These are phyloP conservation scores for Rhogogaster chlorosoma DNA, from an alignment of 2,888 invertebrate species.

Conservation along the genomic window DNA sequence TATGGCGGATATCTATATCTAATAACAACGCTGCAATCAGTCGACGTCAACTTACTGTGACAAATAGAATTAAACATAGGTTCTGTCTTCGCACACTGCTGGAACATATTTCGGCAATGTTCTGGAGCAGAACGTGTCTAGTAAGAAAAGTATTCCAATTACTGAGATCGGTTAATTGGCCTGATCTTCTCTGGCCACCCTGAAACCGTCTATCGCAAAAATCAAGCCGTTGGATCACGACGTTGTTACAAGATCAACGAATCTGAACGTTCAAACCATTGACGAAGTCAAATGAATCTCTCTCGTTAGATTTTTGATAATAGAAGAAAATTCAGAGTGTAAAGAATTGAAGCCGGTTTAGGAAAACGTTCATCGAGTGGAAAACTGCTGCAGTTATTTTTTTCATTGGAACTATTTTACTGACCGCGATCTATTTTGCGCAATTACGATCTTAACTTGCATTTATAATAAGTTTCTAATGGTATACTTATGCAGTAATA, in stretches of 20 bases:
- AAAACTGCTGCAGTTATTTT: slow-evolving; percentile 2
- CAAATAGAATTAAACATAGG: slow-evolving; percentile 64
- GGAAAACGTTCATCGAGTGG: neutral
- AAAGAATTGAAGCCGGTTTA: neutral
- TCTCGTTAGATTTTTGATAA: neutral
- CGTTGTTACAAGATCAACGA: neutral
- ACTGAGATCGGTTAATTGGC: neutral
- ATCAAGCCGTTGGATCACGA: neutral
- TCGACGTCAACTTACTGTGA: slow-evolving; percentile 59
- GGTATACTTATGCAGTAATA: slow-evolving; percentile 15
- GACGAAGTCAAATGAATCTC: neutral
- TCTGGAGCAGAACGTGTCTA: slow-evolving; percentile 52
- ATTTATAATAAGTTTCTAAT: slow-evolving; percentile 41
- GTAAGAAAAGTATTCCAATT: slow-evolving; percentile 19
- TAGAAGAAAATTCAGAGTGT: neutral
- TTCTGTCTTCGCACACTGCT: slow-evolving; percentile 40
- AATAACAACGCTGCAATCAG: slow-evolving; percentile 55
- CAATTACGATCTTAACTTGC: slow-evolving; percentile 32
- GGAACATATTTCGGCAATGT: slow-evolving; percentile 19
- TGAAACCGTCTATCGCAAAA: neutral
- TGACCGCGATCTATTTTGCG: slow-evolving; percentile 35
- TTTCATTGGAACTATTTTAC: slow-evolving; percentile 20
- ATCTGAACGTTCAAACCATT: neutral
- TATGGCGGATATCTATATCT: slow-evolving; percentile 15
- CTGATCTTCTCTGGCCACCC: neutral